Conservation (phyloP, 2,113 vertebrate genomes). For the Galbula dea region DNA sequence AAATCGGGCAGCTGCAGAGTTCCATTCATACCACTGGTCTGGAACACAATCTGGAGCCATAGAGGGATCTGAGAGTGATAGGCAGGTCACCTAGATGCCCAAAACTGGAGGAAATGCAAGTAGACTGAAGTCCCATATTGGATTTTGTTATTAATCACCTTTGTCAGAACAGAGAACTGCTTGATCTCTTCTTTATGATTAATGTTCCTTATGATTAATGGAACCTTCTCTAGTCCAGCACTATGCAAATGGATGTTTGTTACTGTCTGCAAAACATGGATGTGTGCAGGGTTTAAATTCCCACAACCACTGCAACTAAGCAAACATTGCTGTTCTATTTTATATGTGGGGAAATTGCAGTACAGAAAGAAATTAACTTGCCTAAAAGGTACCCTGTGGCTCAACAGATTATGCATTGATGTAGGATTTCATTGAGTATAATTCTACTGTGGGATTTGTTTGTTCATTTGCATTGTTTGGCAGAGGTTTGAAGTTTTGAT, state of each 20-base stretch:
- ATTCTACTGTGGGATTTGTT: constrained; percentile 5
- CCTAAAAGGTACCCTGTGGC: background rate
- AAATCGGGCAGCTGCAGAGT: background rate
- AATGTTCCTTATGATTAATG: background rate
- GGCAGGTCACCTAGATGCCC: background rate
- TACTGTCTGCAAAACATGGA: background rate
- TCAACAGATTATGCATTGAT: constrained; percentile 20
- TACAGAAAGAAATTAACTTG: background rate
- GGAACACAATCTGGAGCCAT: background rate
- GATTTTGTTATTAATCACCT: background rate
- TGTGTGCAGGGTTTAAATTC: background rate
- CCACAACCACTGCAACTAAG: background rate
- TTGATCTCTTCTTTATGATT: background rate
- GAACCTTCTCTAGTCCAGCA: background rate
- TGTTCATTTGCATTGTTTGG: constrained; percentile 30
- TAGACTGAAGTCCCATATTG: background rate
- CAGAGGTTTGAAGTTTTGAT: constrained; percentile 13
- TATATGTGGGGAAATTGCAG: background rate
- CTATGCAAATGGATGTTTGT: background rate
- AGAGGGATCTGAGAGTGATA: background rate
- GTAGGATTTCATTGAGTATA: background rate
- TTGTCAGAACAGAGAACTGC: background rate
- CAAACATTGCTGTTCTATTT: background rate
- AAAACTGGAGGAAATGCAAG: background rate
- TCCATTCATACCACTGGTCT: background rate